Evolutionary conservation across 2,797 vertebrate genomes (phyloP).

Genomic region (Lycodopsis pacificus): DNA sequence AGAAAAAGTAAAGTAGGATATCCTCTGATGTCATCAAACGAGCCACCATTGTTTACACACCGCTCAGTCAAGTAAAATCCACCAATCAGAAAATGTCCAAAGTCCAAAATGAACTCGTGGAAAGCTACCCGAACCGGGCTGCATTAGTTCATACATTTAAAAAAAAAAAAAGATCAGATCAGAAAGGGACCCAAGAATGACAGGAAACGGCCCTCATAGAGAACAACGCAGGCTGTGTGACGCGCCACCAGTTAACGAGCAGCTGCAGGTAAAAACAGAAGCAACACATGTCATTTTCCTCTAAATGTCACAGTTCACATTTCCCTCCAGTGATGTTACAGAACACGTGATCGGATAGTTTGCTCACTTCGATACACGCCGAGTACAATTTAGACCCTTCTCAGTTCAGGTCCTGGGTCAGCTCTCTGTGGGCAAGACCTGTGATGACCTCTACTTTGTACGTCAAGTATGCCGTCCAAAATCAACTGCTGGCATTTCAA

Average conservation of each 20-base stretch:
- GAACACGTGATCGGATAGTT: neutral
- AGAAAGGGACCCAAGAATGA: neutral
- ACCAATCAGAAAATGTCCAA: neutral
- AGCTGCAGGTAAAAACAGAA: neutral
- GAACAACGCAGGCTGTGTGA: neutral
- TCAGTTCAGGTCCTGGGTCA: neutral
- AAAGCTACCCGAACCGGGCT: neutral
- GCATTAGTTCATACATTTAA: neutral
- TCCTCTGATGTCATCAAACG: neutral
- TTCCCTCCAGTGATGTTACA: neutral
- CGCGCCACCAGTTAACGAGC: neutral
- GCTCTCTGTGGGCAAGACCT: neutral
- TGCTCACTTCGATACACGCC: neutral
- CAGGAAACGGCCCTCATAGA: neutral
- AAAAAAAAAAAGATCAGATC: neutral
- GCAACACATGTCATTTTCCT: neutral
- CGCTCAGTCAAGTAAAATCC: slow-evolving; percentile 1
- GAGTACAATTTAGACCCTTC: neutral
- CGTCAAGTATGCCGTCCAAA: neutral
- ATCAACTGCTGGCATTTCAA: slow-evolving; percentile 15
- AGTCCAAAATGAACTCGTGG: neutral
- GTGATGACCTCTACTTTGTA: neutral
- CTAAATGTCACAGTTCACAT: neutral
- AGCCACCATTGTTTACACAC: neutral
- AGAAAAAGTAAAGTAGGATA: neutral